Conservation (phyloP, 2,797 vertebrate genomes). For the Pyrocephalus nanus region DNA sequence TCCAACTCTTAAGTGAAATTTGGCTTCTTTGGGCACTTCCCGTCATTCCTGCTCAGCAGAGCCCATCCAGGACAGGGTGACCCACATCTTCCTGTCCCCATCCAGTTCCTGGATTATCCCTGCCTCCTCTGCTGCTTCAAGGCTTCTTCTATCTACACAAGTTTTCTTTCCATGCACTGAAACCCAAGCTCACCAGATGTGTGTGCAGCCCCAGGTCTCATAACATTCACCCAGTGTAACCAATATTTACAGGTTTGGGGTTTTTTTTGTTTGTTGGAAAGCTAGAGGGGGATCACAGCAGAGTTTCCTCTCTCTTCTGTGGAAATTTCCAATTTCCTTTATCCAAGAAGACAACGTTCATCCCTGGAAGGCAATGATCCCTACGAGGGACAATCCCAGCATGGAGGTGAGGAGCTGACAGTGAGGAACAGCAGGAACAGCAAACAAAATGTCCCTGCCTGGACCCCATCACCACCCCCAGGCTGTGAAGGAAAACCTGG, state of each 20-base stretch:
- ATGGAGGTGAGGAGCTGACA: rapidly evolving
- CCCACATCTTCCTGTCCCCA: not conserved
- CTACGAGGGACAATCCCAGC: rapidly evolving
- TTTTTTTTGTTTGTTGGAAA: not conserved
- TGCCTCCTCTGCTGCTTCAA: not conserved
- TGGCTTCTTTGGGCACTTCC: not conserved
- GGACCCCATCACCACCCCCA: not conserved
- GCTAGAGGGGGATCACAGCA: not conserved
- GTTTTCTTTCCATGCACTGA: not conserved
- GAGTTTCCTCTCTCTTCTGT: not conserved
- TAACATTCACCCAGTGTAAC: not conserved
- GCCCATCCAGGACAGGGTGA: rapidly evolving
- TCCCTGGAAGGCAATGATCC: not conserved
- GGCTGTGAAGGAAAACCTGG: not conserved
- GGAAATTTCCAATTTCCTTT: not conserved
- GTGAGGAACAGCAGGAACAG: not conserved
- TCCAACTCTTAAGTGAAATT: not conserved
- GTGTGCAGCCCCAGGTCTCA: not conserved
- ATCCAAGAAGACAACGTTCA: not conserved
- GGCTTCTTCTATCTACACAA: rapidly evolving
- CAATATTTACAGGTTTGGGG: not conserved
- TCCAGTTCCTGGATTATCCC: not conserved
- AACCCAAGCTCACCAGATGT: not conserved
- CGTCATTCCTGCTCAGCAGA: not conserved
- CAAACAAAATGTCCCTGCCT: not conserved